These are phyloP conservation scores for Osmoderma eremita DNA, from an alignment of 2,888 invertebrate species.

Conservation along the genomic window DNA sequence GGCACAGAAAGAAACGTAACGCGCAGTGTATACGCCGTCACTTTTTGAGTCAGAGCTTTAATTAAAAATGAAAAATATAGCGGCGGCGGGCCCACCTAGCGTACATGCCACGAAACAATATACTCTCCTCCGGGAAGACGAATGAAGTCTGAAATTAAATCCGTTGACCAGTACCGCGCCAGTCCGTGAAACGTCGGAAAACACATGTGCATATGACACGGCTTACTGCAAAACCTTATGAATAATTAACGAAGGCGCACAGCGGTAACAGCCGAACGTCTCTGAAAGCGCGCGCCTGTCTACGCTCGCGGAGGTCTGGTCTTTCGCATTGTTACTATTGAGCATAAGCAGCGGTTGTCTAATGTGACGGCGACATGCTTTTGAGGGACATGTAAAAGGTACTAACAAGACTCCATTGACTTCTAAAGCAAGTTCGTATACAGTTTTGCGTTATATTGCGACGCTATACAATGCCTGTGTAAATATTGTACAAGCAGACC, in stretches of 20 bases:
- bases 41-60: slow-evolving; percentile 13
- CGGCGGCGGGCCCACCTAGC: slow-evolving; percentile 1
- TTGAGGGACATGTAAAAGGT: no score
- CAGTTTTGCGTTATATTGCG: no score
- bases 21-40: no score
- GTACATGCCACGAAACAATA: slow-evolving; percentile 4
- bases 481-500: no score
- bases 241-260: slow-evolving; percentile 33
- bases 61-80: slow-evolving; percentile 38
- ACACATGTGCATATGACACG: slow-evolving; percentile 37
- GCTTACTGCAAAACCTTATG: slow-evolving; percentile 27
- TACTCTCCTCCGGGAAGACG: slow-evolving; percentile 22
- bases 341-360: no score
- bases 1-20: no score
- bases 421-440: no score
- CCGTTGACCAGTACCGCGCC: slow-evolving; percentile 26
- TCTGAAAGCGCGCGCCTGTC: slow-evolving; percentile 6
- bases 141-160: slow-evolving; percentile 37
- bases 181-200: slow-evolving; percentile 12
- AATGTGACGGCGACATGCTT: no score
- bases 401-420: no score
- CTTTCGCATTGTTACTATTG: no score
- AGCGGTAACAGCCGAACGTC: slow-evolving; percentile 12
- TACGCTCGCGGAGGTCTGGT: slow-evolving; percentile 4
- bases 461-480: no score